Base-by-base conservation (phyloP, 2,797 vertebrate species). In the Chaenodraco wilsoni region DNA sequence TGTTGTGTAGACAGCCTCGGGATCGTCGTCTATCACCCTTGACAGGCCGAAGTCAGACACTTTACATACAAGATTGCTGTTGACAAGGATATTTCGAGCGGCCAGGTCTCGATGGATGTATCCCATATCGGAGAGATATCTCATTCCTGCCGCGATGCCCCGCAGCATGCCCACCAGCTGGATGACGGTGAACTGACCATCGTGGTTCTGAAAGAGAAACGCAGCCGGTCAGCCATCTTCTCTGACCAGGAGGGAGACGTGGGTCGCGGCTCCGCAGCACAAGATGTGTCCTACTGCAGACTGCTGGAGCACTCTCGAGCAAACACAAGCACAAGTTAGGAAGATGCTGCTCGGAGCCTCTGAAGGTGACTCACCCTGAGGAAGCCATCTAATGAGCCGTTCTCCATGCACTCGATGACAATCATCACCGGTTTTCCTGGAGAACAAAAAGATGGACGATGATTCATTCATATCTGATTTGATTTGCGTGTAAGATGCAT, bases 381-480 rank as follows among this genome's bases (percentile, higher is more conserved):
- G 95, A 99, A 99, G 60, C 96, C 95, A 79, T 99, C 98, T 90
- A 99, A 95, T 78, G 98, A 96, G 87, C 97, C 98, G 72, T 99
- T 99, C 90, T 99, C 98, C 98, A 99, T 99, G 88, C 98, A 99
- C 95, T 99, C 98, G 87, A 98, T 99, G 91, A 99, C 96, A 89
- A 99, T 99, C 98, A 99, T 99, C 86, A 99, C 96, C 15, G 98
- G 98, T 88, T 99, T 99, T 79, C 98, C 98, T 99, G 41, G 69
- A 55, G 46, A 56, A 21, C 72, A 65, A 44, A 27, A 56, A 58
- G 10, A 74, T 3, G 40, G 37, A 65, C 16, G 45, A 61, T 69
- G 75, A 87, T 88, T 84, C 82, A 86, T 86, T 83, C 57, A 79
- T 81, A 69, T 23, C 64, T 77, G 76, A 19, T 72, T 82, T 69